Percentiles rank a stretch among this genome's conserved stretches.
Evolutionary conservation across 2,797 vertebrate species (phyloP).

Genomic region (Tragelaphus oryx): DNA sequence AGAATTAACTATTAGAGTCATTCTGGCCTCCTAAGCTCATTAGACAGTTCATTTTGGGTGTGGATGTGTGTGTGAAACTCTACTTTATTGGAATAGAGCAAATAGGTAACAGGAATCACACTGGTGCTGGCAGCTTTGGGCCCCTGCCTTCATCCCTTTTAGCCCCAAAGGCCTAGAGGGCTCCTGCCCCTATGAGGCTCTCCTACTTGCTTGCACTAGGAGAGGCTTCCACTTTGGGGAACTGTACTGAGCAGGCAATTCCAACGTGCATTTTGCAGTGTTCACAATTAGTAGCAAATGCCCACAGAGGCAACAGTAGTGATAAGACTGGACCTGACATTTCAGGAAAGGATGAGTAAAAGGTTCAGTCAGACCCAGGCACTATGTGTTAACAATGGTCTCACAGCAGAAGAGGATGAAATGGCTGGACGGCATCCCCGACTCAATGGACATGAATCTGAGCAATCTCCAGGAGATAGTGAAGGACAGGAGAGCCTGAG

Average conservation of each 20-base stretch:
- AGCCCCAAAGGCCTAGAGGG: slow-evolving; percentile 11
- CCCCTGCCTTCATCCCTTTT: slow-evolving; percentile 44
- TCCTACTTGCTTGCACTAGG: background rate
- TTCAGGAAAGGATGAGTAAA: slow-evolving; percentile 61
- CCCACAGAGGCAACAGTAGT: background rate
- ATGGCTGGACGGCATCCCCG: background rate
- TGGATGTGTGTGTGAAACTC: slow-evolving; percentile 68
- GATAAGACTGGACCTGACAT: slow-evolving; percentile 63
- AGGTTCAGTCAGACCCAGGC: slow-evolving; percentile 53
- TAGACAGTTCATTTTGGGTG: background rate
- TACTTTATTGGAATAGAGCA: slow-evolving; percentile 81
- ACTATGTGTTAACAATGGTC: background rate
- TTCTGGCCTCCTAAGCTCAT: background rate
- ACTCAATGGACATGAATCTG: background rate
- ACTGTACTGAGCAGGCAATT: background rate
- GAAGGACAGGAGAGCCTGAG: background rate
- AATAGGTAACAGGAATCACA: slow-evolving; percentile 70
- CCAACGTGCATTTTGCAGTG: background rate
- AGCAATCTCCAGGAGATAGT: background rate
- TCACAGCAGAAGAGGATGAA: background rate
- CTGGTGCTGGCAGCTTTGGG: slow-evolving; percentile 70
- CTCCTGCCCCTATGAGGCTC: background rate
- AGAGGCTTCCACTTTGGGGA: slow-evolving; percentile 27
- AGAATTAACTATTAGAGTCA: background rate
- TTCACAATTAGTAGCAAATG: slow-evolving; percentile 66